Percentiles rank a stretch among this genome's conserved stretches.
Evolutionary conservation across 2,888 invertebrate species (phyloP).

Genomic region (Polyommatus iphigenia): DNA sequence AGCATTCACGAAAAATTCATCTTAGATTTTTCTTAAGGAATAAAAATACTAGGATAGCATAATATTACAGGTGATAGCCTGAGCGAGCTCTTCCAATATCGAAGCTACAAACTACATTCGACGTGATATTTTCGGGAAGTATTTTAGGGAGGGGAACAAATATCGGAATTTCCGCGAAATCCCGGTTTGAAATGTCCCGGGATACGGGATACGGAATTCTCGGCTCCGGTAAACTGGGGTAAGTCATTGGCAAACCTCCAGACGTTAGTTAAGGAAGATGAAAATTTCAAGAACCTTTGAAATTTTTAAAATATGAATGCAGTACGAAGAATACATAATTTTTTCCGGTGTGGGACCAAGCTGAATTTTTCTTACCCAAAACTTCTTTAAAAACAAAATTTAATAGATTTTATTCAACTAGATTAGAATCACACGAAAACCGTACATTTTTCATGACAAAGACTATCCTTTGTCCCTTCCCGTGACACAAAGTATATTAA

Average conservation of each 20-base stretch:
- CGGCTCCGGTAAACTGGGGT: not conserved
- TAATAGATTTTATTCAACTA: too few species aligned
- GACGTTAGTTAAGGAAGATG: not conserved
- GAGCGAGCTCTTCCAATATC: slow-evolving; percentile 10
- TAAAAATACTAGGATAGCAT: not conserved
- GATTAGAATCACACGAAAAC: too few species aligned
- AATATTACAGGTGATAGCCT: not conserved
- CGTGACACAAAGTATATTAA: too few species aligned
- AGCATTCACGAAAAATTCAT: too few species aligned
- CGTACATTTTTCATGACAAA: too few species aligned
- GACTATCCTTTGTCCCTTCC: too few species aligned
- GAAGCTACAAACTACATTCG: not conserved
- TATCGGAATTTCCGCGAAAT: not conserved
- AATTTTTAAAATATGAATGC: not conserved
- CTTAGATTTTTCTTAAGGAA: not conserved
- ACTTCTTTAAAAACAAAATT: too few species aligned
- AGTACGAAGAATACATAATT: too few species aligned
- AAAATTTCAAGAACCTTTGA: slow-evolving; percentile 1
- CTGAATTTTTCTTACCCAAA: too few species aligned
- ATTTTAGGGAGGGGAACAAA: not conserved
- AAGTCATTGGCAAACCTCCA: slow-evolving; percentile 1
- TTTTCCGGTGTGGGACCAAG: too few species aligned
- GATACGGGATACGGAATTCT: not conserved
- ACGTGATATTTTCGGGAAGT: slow-evolving; percentile 1
- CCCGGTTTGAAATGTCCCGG: not conserved